phyloP scores from a whole-genome alignment of 2,113 vertebrate genomes.

The Lamprologus callipterus region DNA sequence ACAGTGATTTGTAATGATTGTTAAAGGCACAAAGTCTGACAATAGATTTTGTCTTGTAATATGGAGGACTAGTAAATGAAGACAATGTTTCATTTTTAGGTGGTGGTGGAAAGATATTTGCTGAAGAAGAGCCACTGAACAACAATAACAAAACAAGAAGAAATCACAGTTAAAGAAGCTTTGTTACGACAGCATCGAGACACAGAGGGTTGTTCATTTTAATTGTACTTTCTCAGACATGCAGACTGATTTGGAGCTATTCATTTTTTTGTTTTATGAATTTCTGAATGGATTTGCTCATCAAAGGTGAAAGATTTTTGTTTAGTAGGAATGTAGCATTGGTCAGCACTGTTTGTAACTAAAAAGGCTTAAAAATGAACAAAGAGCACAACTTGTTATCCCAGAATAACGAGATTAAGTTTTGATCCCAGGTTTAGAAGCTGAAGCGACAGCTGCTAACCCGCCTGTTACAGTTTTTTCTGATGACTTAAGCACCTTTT shows the following conservation, averaged over 20 bases:
- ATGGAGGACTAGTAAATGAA: not conserved
- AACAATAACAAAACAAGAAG: not conserved
- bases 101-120: not conserved
- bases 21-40: not conserved
- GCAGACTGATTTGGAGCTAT: not conserved
- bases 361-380: not conserved
- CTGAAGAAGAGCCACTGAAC: not conserved
- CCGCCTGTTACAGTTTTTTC: not conserved
- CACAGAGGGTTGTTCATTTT: not conserved
- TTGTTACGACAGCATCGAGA: not conserved
- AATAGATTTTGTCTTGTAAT: not conserved
- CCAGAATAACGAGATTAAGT: no score
- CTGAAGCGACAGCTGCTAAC: not conserved
- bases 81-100: not conserved
- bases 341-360: not conserved
- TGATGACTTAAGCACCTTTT: no score
- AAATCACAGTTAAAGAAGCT: not conserved
- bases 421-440: not conserved
- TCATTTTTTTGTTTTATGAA: not conserved
- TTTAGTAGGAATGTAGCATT: not conserved
- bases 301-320: not conserved
- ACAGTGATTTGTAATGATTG: not conserved
- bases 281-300: not conserved
- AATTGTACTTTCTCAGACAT: not conserved
- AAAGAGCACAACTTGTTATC: not conserved